Evolutionary conservation across 2,113 vertebrate species (phyloP).

Genomic region (Urocitellus parryii): DNA sequence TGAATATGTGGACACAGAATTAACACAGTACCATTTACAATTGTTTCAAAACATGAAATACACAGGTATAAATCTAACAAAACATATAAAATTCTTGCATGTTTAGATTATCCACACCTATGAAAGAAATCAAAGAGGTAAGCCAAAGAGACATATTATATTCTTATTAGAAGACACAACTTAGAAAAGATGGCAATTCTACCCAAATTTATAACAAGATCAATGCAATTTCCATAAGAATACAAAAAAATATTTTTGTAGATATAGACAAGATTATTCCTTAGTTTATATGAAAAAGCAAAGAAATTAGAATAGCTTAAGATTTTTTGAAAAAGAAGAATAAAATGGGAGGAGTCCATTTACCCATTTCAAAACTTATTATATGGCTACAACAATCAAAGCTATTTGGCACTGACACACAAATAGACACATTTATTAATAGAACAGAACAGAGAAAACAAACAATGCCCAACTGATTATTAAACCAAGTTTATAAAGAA

Average conservation of each 20-base stretch:
- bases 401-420: neutral
- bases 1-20: neutral
- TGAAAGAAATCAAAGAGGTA: neutral
- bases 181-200: neutral
- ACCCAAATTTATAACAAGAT: neutral
- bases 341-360: neutral
- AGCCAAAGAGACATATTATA: neutral
- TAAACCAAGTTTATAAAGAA: neutral
- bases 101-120: neutral
- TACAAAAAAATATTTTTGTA: neutral
- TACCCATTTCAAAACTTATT: neutral
- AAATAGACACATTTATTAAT: neutral
- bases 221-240: neutral
- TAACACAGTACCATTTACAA: neutral
- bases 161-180: neutral
- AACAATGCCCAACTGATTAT: neutral
- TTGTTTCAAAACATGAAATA: neutral
- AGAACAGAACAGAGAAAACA: neutral
- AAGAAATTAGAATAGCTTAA: neutral
- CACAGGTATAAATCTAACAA: neutral
- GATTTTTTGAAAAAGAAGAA: neutral
- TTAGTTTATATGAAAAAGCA: neutral
- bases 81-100: neutral
- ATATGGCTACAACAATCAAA: neutral
- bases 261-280: neutral